phyloP scores from a whole-genome alignment of 2,113 vertebrate genomes.

The Solea senegalensis region DNA sequence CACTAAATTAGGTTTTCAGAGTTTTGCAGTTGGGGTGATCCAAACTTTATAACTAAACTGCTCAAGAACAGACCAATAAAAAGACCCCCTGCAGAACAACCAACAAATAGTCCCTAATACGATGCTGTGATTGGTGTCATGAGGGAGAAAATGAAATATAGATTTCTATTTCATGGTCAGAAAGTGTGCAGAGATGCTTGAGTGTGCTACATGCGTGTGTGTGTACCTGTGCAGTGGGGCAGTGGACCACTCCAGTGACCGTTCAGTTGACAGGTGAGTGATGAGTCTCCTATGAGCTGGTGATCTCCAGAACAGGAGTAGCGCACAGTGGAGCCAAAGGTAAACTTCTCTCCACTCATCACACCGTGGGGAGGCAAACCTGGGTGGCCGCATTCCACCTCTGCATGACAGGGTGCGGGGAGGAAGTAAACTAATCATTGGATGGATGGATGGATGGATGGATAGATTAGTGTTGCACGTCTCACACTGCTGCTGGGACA shows the following conservation, averaged over 20 bases:
- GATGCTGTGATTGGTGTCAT: background rate
- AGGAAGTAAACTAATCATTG: slow-evolving; percentile 19
- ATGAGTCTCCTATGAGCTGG: slow-evolving; percentile 86
- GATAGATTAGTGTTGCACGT: slow-evolving; percentile 13
- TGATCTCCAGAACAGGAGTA: slow-evolving; percentile 90
- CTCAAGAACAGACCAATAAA: background rate
- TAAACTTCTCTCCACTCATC: slow-evolving; percentile 93
- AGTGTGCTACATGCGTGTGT: slow-evolving; percentile 2
- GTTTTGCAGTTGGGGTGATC: background rate
- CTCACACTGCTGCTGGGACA: background rate
- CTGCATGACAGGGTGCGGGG: slow-evolving; percentile 73
- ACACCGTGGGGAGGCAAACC: slow-evolving; percentile 88
- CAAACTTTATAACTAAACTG: background rate
- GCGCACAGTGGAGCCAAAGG: slow-evolving; percentile 91
- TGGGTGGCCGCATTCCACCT: slow-evolving; percentile 96
- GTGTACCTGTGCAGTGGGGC: slow-evolving; percentile 95
- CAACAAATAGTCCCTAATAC: background rate
- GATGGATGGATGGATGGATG: slow-evolving; percentile 6
- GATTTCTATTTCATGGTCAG: background rate
- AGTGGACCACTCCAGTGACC: slow-evolving; percentile 95
- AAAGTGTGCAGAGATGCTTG: background rate
- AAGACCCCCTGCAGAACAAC: background rate
- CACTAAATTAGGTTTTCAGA: background rate
- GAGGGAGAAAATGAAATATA: background rate
- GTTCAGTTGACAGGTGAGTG: slow-evolving; percentile 92